phyloP scores from a whole-genome alignment of 2,888 invertebrate genomes.

The Horisme vitalbata region DNA sequence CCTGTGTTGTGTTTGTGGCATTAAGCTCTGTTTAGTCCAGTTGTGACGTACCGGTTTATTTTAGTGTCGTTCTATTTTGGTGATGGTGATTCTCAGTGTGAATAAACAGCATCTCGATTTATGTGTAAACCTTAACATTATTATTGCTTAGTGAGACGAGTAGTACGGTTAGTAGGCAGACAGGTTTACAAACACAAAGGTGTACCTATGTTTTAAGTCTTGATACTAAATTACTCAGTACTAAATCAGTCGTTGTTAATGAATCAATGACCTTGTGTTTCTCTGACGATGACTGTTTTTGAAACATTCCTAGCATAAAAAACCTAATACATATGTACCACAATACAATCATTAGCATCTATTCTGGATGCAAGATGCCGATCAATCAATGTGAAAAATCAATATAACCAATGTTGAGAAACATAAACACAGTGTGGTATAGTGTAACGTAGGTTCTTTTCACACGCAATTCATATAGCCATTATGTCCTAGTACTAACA shows the following conservation, averaged over 20 bases:
- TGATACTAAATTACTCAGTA: background rate
- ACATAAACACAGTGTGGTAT: too few species aligned
- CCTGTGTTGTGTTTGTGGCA: constrained; percentile 48
- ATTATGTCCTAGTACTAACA: constrained; percentile 11
- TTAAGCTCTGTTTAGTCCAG: constrained; percentile 42
- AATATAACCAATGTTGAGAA: too few species aligned
- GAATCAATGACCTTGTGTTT: too few species aligned
- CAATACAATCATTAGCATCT: too few species aligned
- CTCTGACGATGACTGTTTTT: too few species aligned
- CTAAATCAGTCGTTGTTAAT: background rate
- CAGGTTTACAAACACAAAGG: constrained; percentile 7
- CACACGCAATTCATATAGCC: constrained; percentile 13
- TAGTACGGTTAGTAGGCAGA: constrained; percentile 9
- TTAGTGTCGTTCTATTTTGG: constrained; percentile 70
- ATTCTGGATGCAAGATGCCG: too few species aligned
- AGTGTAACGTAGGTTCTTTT: too few species aligned
- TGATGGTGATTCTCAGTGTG: constrained; percentile 58
- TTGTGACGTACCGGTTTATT: constrained; percentile 64
- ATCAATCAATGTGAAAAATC: too few species aligned
- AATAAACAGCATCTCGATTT: constrained; percentile 62
- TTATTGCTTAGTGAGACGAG: constrained; percentile 32
- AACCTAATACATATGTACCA: too few species aligned
- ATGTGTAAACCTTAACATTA: constrained; percentile 38
- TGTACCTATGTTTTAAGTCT: background rate
- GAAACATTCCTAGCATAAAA: too few species aligned